phyloP scores from a whole-genome alignment of 2,888 invertebrate species.

The Microplitis deprimator region DNA sequence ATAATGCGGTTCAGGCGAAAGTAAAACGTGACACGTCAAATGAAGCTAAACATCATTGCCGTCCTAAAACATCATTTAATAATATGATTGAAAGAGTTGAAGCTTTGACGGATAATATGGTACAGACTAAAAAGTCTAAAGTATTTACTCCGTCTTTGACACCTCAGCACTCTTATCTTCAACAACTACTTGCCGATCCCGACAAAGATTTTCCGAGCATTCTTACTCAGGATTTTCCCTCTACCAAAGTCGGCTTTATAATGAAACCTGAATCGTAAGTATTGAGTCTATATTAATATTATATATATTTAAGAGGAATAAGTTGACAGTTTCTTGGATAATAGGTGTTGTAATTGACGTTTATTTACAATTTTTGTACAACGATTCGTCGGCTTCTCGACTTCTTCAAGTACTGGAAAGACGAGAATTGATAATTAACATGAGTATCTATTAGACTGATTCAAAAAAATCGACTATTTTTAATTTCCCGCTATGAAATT shows the following conservation, averaged over 20 bases:
- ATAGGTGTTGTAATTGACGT: no score
- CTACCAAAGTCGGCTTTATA: constrained; percentile 61
- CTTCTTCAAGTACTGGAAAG: no score
- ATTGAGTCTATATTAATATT: constrained; percentile 9
- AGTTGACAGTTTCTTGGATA: no score
- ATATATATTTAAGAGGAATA: background rate
- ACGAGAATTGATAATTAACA: no score
- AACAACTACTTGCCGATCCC: constrained; percentile 57
- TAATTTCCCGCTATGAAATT: no score
- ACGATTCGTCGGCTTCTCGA: no score
- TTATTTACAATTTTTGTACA: no score
- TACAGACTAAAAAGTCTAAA: constrained; percentile 49
- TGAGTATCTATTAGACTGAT: no score
- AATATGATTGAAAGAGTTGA: constrained; percentile 58
- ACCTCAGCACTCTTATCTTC: constrained; percentile 62
- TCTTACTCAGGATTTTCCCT: constrained; percentile 58
- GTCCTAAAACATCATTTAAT: constrained; percentile 54
- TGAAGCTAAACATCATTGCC: constrained; percentile 45
- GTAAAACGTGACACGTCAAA: constrained; percentile 55
- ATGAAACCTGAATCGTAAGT: constrained; percentile 64
- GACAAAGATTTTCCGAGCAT: constrained; percentile 56
- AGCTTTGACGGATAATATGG: constrained; percentile 50
- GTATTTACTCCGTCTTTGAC: constrained; percentile 64
- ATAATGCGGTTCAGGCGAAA: constrained; percentile 63
- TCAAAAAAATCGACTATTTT: no score